phyloP scores from a whole-genome alignment of 2,797 vertebrate genomes.

The Distichodus sexfasciatus region DNA sequence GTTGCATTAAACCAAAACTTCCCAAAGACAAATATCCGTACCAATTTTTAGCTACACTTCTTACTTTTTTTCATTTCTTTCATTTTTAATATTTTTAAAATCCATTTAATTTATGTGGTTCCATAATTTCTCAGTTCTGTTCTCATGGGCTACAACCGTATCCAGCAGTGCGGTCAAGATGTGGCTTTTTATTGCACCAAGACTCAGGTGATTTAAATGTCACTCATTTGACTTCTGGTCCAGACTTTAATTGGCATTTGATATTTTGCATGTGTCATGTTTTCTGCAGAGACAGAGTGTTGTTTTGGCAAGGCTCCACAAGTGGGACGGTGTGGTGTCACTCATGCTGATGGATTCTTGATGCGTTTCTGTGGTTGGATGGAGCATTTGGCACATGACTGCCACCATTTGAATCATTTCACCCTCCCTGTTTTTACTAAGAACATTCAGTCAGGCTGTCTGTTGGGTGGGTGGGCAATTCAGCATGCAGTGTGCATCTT shows the following conservation, averaged over 20 bases:
- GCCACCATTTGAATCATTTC: slow-evolving; percentile 61
- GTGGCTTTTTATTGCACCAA: slow-evolving; percentile 28
- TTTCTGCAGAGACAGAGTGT: slow-evolving; percentile 48
- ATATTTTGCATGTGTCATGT: slow-evolving; percentile 74
- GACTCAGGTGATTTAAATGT: slow-evolving; percentile 68
- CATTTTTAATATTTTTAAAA: no score
- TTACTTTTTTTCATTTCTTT: no score
- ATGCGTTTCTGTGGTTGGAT: slow-evolving; percentile 63
- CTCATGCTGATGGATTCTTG: slow-evolving; percentile 68
- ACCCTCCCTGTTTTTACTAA: slow-evolving; percentile 51
- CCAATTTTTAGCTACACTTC: background rate
- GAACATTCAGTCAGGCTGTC: slow-evolving; percentile 61
- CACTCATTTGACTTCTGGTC: slow-evolving; percentile 66
- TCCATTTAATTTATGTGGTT: background rate
- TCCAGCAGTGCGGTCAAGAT: background rate
- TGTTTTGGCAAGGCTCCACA: slow-evolving; percentile 57
- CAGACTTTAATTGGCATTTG: slow-evolving; percentile 71
- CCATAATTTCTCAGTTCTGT: background rate
- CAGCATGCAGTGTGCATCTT: slow-evolving; percentile 46
- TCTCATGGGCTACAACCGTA: background rate
- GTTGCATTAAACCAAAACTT: background rate
- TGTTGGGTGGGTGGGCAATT: slow-evolving; percentile 55
- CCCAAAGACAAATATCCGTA: background rate
- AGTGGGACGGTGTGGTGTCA: slow-evolving; percentile 57
- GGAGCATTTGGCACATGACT: slow-evolving; percentile 49